Evolutionary conservation across 2,113 vertebrate species (phyloP).

Genomic region (Perca flavescens): DNA sequence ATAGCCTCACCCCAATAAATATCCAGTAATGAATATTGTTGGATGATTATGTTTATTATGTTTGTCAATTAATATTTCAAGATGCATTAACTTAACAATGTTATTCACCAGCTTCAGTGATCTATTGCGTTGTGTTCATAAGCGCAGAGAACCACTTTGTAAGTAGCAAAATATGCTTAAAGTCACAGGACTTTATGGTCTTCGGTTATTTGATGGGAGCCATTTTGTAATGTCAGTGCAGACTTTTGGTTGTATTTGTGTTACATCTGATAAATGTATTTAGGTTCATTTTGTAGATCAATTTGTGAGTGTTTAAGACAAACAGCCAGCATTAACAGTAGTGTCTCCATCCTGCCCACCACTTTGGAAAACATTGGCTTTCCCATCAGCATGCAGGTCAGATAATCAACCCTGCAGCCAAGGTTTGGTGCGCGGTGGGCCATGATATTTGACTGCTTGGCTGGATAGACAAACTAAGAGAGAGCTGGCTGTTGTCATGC

Average conservation of each 20-base stretch:
- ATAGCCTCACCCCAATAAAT: too few species aligned
- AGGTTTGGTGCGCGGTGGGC: slow-evolving; percentile 48
- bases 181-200: not conserved
- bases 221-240: not conserved
- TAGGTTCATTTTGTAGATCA: not conserved
- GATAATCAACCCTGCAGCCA: slow-evolving; percentile 58
- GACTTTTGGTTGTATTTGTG: not conserved
- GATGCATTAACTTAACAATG: not conserved
- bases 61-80: not conserved
- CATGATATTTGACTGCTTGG: slow-evolving; percentile 54
- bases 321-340: slow-evolving; percentile 36
- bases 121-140: not conserved
- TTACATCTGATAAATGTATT: not conserved
- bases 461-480: slow-evolving; percentile 53
- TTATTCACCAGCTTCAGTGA: not conserved
- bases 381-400: slow-evolving; percentile 71
- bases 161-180: not conserved
- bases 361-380: slow-evolving; percentile 61
- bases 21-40: not conserved
- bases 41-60: not conserved
- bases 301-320: slow-evolving; percentile 14
- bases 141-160: not conserved
- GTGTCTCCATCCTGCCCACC: slow-evolving; percentile 38
- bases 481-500: slow-evolving; percentile 54
- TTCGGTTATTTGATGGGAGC: too few species aligned